phyloP scores from a whole-genome alignment of 2,797 vertebrate species.

The Corythornis leucogaster region DNA sequence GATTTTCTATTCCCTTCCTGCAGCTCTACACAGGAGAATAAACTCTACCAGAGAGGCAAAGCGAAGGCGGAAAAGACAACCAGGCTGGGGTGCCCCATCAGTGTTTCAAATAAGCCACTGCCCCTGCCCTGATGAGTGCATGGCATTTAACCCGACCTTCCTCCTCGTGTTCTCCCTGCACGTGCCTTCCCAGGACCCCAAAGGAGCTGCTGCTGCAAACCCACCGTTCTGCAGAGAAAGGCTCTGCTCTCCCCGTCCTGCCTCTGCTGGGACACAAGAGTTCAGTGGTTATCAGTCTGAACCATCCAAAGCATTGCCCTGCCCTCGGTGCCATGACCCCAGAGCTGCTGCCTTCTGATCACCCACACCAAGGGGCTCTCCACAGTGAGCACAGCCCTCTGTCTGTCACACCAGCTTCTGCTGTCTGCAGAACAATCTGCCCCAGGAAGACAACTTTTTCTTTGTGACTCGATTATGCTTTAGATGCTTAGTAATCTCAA shows the following conservation, averaged over 20 bases:
- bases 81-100: not conserved
- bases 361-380: not conserved
- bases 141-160: not conserved
- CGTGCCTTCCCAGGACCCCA: not conserved
- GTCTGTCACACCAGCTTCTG: not conserved
- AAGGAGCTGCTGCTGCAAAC: not conserved
- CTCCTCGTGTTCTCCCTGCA: not conserved
- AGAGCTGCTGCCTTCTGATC: not conserved
- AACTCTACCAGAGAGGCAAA: not conserved
- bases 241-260: not conserved
- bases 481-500: not conserved
- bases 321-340: accelerated
- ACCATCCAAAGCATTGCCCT: not conserved
- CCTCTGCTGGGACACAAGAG: not conserved
- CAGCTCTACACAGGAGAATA: not conserved
- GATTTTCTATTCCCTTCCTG: not conserved
- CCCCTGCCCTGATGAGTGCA: not conserved
- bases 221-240: not conserved
- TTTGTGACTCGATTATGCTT: not conserved
- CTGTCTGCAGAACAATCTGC: not conserved
- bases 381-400: not conserved
- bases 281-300: not conserved
- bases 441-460: not conserved
- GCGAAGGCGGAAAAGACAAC: not conserved
- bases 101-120: not conserved